Evolutionary conservation across 2,888 invertebrate species (phyloP).

Genomic region (Andrena hattorfiana): DNA sequence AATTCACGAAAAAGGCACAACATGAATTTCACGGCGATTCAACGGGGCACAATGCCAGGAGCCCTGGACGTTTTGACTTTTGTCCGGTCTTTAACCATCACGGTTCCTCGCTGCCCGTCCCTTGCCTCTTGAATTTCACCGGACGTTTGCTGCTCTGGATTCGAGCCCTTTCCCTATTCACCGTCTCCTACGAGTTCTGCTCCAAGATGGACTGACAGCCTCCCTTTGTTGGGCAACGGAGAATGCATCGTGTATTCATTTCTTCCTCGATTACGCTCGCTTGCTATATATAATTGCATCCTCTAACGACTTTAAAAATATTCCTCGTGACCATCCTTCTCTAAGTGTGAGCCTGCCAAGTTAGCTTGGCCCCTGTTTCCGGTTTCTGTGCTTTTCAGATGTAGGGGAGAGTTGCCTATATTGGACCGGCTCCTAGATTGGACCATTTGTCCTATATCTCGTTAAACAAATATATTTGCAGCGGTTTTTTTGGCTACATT

Average conservation of each 20-base stretch:
- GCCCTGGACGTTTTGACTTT: slow-evolving; percentile 83
- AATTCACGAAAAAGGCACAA: slow-evolving; percentile 81
- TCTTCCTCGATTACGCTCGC: slow-evolving; percentile 37
- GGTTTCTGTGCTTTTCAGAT: no score
- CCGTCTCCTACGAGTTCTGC: slow-evolving; percentile 20
- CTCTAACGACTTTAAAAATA: neutral
- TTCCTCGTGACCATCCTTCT: neutral
- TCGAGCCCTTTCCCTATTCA: slow-evolving; percentile 51
- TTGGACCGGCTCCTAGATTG: no score
- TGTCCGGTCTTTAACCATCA: slow-evolving; percentile 76
- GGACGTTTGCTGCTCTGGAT: slow-evolving; percentile 60
- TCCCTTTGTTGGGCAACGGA: slow-evolving; percentile 2
- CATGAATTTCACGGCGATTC: slow-evolving; percentile 84
- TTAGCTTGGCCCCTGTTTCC: no score
- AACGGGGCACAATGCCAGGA: slow-evolving; percentile 73
- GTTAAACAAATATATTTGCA: no score
- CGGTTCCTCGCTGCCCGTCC: slow-evolving; percentile 72
- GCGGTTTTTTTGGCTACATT: no score
- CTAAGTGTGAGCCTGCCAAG: no score
- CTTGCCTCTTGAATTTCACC: slow-evolving; percentile 54
- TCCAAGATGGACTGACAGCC: slow-evolving; percentile 18
- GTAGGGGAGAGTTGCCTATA: no score
- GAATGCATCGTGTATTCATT: slow-evolving; percentile 22
- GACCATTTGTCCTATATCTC: no score
- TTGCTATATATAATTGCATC: slow-evolving; percentile 23